Base-by-base conservation (phyloP, 2,888 invertebrate genomes). In the Acleris laterana region DNA sequence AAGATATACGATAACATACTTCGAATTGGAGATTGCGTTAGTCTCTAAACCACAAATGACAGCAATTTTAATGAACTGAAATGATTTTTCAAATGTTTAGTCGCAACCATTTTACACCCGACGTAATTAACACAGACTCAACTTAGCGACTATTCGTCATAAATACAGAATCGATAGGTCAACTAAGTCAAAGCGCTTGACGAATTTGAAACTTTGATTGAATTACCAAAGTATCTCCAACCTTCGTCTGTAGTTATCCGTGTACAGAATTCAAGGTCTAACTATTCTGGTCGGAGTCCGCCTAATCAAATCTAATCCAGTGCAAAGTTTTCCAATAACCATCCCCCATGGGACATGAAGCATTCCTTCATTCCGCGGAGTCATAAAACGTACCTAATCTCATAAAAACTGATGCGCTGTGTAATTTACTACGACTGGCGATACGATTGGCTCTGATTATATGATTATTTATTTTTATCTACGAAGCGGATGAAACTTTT, bases 271-370 rank as follows among this genome's bases (percentile, higher is more conserved):
- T 22, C 42, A 11, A 55, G 61, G 20, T 46, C 56, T 28, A 20
- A 19, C 22, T 50, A 42, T 25, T 16, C 38, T 66, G 61, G 66
- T 32, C 55, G 32, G 64, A 68, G 56, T 71, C 68, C 68, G 70
- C 74, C 83, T 88, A 89, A 89, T 89, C 88, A 89, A 86, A 90
- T 81, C 79, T 87, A 89, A 90, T 87, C 84, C 80, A 84, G 90
- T 90, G 90, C 91, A 92, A 92, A 93, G 90, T 92, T 93, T 92
- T 85, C 87, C 90, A 93, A 93, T 93, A 91, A 89, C 82, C 82
- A 71, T 76, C 85, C 89, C 89, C 86, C 74, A 79, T 77, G 62
- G 76, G 53, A 59, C 56, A 59, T 64, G 44, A 64, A 20, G 68
- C 70, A 70, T 69, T 68, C 49, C 69, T 60, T 60, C 66, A 63